Evolutionary conservation across 37 sponge, comb jelly and placozoan species (phyloP).

Genomic region (Chondrosia reniformis): DNA sequence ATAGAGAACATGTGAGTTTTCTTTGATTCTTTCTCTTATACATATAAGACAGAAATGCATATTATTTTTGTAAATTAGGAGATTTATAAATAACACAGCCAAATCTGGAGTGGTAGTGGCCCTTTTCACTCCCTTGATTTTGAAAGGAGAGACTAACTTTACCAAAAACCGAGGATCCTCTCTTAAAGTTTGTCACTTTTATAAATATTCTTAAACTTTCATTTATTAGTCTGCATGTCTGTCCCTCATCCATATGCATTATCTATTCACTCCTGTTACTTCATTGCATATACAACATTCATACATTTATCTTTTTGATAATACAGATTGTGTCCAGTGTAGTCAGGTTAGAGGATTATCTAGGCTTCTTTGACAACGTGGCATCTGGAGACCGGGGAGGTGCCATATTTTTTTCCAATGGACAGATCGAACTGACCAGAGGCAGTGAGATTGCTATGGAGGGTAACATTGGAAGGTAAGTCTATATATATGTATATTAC

Average conservation of each 20-base stretch:
- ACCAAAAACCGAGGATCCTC: neutral
- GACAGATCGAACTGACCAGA: neutral
- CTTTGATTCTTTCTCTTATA: too few species aligned
- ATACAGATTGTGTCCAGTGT: neutral
- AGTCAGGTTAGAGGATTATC: neutral
- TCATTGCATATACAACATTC: neutral
- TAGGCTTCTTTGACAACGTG: neutral
- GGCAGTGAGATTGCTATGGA: neutral
- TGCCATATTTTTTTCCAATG: slow-evolving; percentile 9
- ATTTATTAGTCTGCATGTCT: too few species aligned
- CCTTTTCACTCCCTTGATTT: neutral
- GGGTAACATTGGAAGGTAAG: slow-evolving; percentile 12
- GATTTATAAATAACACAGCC: neutral
- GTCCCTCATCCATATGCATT: too few species aligned
- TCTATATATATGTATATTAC: neutral
- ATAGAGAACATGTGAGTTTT: too few species aligned
- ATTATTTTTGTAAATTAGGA: too few species aligned
- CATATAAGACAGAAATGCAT: too few species aligned
- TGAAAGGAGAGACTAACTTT: neutral
- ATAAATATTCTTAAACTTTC: too few species aligned
- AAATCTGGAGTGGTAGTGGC: neutral
- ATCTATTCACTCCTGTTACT: too few species aligned
- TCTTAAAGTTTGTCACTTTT: neutral
- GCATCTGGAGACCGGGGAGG: neutral
- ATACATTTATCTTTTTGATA: neutral